Conservation (phyloP, 2,888 invertebrate genomes). For the Idaea aversata region DNA sequence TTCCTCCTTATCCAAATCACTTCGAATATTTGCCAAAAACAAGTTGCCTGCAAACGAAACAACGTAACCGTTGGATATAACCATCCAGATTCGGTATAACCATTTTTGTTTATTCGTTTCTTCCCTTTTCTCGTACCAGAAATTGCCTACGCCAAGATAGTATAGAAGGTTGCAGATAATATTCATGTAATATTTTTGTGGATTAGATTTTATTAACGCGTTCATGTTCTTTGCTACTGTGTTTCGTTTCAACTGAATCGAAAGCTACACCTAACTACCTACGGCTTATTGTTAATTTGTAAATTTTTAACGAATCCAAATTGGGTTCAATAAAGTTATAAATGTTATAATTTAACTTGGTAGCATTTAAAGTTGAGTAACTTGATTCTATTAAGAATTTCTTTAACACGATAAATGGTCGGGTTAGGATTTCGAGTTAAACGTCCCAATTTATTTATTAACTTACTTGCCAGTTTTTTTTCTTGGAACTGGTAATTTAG, state of each 20-base stretch:
- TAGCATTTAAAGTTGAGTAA: slow-evolving; percentile 29
- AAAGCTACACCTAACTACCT: neutral
- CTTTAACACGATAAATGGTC: slow-evolving; percentile 30
- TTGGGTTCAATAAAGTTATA: slow-evolving; percentile 25
- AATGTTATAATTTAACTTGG: slow-evolving; percentile 24
- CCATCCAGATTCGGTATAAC: slow-evolving; percentile 40
- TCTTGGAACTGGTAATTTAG: slow-evolving; percentile 15
- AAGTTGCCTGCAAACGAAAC: slow-evolving; percentile 38
- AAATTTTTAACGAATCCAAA: slow-evolving; percentile 26
- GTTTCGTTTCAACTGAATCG: neutral
- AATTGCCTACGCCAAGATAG: slow-evolving; percentile 45
- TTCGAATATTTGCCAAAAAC: slow-evolving; percentile 36
- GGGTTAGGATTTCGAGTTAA: slow-evolving; percentile 22
- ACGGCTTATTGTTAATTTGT: slow-evolving; percentile 21
- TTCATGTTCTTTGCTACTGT: slow-evolving; percentile 14
- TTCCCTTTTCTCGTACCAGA: slow-evolving; percentile 45
- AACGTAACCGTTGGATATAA: slow-evolving; percentile 39
- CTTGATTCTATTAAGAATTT: slow-evolving; percentile 27
- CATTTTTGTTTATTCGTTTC: slow-evolving; percentile 22
- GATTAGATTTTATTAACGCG: slow-evolving; percentile 26
- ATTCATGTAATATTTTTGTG: slow-evolving; percentile 47
- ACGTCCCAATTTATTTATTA: slow-evolving; percentile 27
- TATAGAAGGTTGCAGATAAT: slow-evolving; percentile 40
- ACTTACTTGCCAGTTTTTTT: slow-evolving; percentile 22
- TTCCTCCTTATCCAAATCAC: slow-evolving; percentile 45